phyloP scores from a whole-genome alignment of 2,797 vertebrate species.

The Momotus momota region DNA sequence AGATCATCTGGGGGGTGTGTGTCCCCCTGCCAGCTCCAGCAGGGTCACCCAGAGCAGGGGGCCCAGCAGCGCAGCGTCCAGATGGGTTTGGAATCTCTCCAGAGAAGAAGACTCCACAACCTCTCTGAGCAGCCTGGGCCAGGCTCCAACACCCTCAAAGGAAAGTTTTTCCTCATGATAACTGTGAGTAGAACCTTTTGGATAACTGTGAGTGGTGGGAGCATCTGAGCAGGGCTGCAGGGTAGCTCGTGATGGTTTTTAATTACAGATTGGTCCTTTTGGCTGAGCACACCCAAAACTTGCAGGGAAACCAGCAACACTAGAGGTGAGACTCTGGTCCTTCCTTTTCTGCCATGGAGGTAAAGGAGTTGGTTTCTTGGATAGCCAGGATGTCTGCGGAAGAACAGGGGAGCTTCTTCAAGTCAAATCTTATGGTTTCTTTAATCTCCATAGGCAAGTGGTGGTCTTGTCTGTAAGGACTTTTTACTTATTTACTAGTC shows the following conservation, averaged over 20 bases:
- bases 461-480: not conserved
- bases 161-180: not conserved
- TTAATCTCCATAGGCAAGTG: not conserved
- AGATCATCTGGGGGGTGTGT: too few relatives aligned
- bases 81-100: not conserved
- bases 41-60: not conserved
- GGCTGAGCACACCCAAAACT: not conserved
- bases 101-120: not conserved
- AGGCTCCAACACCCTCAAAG: not conserved
- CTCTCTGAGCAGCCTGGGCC: not conserved
- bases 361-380: not conserved
- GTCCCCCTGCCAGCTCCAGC: not conserved
- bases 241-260: fast-evolving
- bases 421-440: not conserved
- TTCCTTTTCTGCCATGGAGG: not conserved
- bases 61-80: not conserved
- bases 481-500: not conserved
- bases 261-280: not conserved
- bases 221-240: not conserved
- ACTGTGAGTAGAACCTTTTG: fast-evolving
- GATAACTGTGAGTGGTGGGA: fast-evolving
- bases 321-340: fast-evolving
- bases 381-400: fast-evolving
- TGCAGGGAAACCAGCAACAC: not conserved
- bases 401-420: not conserved